These are phyloP conservation scores for Melanogrammus aeglefinus DNA, from an alignment of 2,797 vertebrate genomes.

Conservation along the genomic window DNA sequence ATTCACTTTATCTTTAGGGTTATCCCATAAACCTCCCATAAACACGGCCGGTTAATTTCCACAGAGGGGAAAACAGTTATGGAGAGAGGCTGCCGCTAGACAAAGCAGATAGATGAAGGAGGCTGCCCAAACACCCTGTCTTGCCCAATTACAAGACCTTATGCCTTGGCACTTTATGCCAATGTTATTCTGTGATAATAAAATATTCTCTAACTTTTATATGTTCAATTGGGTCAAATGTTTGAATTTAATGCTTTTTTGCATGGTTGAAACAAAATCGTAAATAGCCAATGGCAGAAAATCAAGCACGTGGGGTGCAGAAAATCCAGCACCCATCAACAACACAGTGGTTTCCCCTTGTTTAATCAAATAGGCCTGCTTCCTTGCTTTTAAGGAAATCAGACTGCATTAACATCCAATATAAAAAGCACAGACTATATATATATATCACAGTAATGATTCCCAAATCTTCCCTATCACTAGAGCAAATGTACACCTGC, in stretches of 20 bases:
- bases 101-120: background rate
- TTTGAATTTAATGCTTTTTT: background rate
- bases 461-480: background rate
- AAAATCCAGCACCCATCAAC: background rate
- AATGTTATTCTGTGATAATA: background rate
- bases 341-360: background rate
- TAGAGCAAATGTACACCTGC: too few species aligned
- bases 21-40: background rate
- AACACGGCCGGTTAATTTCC: background rate
- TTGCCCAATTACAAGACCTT: background rate
- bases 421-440: background rate
- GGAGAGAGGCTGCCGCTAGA: background rate
- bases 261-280: background rate
- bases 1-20: background rate
- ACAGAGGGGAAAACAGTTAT: background rate
- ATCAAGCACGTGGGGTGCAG: too few species aligned
- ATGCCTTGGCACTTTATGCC: too few species aligned
- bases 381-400: background rate
- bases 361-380: background rate
- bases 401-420: background rate
- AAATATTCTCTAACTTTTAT: background rate
- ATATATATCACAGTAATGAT: background rate
- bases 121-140: background rate
- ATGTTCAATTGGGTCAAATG: background rate
- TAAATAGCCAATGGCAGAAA: too few species aligned